Percentiles rank a stretch among this genome's conserved stretches.
Conservation (phyloP, 2,113 vertebrate genomes). For the Gallinago jamesoni region DNA sequence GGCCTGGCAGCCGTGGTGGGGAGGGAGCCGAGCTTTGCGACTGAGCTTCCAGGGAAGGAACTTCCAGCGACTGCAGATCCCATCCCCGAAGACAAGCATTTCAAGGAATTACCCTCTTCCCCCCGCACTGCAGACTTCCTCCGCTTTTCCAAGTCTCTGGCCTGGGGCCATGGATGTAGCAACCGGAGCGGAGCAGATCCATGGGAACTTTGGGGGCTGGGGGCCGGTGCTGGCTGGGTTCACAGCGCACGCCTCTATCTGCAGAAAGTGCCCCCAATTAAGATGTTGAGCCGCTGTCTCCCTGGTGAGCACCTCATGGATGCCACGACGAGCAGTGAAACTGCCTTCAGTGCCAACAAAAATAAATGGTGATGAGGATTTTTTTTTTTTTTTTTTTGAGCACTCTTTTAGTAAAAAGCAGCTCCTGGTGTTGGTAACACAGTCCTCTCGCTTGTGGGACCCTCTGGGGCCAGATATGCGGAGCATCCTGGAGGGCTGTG, state of each 20-base stretch:
- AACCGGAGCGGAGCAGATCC: not conserved
- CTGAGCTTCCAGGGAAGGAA: constrained; percentile 11
- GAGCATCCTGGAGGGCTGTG: not conserved
- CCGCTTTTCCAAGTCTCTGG: constrained; percentile 54
- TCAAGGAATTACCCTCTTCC: constrained; percentile 47
- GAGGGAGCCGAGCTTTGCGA: not conserved
- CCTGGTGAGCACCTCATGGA: not conserved
- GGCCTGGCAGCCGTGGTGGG: accelerated
- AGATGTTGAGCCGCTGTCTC: not conserved
- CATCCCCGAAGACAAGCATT: constrained; percentile 26
- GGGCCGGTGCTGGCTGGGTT: not conserved
- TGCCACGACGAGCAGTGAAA: not conserved
- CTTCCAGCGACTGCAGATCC: constrained; percentile 21
- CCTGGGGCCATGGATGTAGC: not conserved
- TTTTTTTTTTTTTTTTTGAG: not conserved
- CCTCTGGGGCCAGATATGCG: not conserved
- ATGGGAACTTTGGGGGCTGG: constrained; percentile 26
- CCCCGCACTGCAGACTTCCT: not conserved
- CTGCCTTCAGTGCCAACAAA: not conserved
- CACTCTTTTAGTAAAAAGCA: not conserved
- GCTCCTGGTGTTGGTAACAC: not conserved
- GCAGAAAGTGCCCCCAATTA: not conserved
- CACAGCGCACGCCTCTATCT: not conserved
- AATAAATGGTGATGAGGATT: not conserved
- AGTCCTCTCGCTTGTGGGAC: accelerated